Conservation (phyloP, 2,888 invertebrate species). For the Antheraea assamensis region DNA sequence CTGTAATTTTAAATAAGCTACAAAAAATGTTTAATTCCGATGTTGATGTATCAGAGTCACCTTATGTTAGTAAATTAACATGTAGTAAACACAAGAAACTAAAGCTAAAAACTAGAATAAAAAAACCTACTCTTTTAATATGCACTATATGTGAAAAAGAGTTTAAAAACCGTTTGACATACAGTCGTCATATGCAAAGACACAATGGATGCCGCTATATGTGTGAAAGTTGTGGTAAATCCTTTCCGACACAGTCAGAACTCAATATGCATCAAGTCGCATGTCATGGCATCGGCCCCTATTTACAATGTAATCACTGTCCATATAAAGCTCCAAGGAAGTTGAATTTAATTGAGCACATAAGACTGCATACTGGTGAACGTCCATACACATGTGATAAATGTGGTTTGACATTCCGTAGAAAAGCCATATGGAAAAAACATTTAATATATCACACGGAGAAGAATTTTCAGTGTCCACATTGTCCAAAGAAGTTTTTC, state of each 20-base stretch:
- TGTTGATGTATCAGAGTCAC: background rate
- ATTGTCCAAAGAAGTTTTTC: slow-evolving; percentile 64
- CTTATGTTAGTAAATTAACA: slow-evolving; percentile 7
- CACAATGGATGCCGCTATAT: slow-evolving; percentile 62
- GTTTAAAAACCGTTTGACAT: slow-evolving; percentile 56
- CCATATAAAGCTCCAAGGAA: slow-evolving; percentile 60
- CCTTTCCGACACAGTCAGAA: slow-evolving; percentile 52
- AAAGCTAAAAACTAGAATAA: background rate
- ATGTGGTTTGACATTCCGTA: slow-evolving; percentile 69
- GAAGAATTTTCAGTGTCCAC: slow-evolving; percentile 60
- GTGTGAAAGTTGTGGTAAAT: slow-evolving; percentile 71
- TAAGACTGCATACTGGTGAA: slow-evolving; percentile 67
- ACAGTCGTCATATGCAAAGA: slow-evolving; percentile 63
- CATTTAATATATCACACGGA: slow-evolving; percentile 68
- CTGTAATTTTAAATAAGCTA: slow-evolving; percentile 2
- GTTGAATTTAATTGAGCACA: slow-evolving; percentile 61
- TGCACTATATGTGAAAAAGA: slow-evolving; percentile 61
- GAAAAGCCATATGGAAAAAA: slow-evolving; percentile 65
- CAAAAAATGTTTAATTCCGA: background rate
- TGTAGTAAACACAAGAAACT: slow-evolving; percentile 18
- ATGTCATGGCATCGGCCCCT: slow-evolving; percentile 60
- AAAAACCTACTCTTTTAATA: slow-evolving; percentile 34
- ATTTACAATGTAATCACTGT: slow-evolving; percentile 61
- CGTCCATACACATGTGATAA: slow-evolving; percentile 71
- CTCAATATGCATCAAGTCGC: slow-evolving; percentile 59